Evolutionary conservation across 2,888 invertebrate genomes (phyloP).

Genomic region (Limnephilus rhombicus): DNA sequence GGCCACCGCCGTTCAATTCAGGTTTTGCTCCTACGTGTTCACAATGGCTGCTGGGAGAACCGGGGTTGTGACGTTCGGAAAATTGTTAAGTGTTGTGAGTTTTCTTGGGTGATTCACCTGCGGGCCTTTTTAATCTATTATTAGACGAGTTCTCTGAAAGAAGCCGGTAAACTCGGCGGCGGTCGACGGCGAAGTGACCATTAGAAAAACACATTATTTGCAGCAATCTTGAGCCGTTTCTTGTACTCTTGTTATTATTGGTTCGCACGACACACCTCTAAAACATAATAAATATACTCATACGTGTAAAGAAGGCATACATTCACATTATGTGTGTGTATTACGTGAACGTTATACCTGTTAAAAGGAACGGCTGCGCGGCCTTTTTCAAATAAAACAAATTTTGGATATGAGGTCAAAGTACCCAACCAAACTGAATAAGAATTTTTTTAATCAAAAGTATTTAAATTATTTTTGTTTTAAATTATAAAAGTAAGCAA

Average conservation of each 20-base stretch:
- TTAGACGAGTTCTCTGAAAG: slow-evolving; percentile 35
- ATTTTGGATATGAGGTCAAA: no score
- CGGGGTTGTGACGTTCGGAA: slow-evolving; percentile 37
- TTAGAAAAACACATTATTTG: not conserved
- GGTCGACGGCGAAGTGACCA: not conserved
- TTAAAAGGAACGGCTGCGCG: no score
- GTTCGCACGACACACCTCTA: not conserved
- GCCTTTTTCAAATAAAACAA: no score
- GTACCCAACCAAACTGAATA: no score
- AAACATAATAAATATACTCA: not conserved
- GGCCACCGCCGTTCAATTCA: not conserved
- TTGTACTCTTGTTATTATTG: not conserved
- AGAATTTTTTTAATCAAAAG: no score
- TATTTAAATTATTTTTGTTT: no score
- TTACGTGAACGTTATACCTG: no score
- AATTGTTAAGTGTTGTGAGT: slow-evolving; percentile 38
- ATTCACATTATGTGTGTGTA: not conserved
- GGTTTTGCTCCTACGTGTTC: slow-evolving; percentile 25
- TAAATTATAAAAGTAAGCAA: no score
- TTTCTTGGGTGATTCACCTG: slow-evolving; percentile 37
- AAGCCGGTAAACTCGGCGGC: not conserved
- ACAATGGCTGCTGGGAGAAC: slow-evolving; percentile 1
- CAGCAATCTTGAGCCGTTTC: not conserved
- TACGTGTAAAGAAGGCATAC: not conserved
- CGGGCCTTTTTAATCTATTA: slow-evolving; percentile 31